Percentiles rank a stretch among this genome's conserved stretches.
Evolutionary conservation across 1,140 invertebrate species (phyloP).

Genomic region (Brachionus rotundiformis): DNA sequence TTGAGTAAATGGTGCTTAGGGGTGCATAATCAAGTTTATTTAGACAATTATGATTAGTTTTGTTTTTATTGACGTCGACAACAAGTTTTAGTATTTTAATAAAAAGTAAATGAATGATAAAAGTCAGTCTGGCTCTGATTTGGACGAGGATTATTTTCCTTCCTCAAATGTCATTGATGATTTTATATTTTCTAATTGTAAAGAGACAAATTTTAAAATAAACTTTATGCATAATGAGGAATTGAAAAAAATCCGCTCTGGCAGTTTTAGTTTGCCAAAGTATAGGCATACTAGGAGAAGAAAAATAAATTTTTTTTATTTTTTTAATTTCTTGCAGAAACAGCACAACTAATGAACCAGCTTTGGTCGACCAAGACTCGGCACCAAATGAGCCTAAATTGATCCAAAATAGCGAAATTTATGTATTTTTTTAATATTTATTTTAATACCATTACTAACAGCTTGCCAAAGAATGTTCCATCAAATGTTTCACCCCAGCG

Average conservation of each 20-base stretch:
- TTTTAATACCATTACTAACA: background rate
- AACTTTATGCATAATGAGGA: slow-evolving; percentile 35
- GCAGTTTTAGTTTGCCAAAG: background rate
- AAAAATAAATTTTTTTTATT: background rate
- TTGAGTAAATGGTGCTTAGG: slow-evolving; percentile 1
- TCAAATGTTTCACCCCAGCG: slow-evolving; percentile 29
- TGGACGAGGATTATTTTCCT: background rate
- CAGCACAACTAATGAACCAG: background rate
- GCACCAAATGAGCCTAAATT: background rate
- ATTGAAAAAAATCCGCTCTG: slow-evolving; percentile 19
- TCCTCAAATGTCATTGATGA: background rate
- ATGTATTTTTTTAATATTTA: background rate
- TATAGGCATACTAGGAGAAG: background rate
- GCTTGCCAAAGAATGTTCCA: slow-evolving; percentile 32
- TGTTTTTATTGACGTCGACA: slow-evolving; percentile 26
- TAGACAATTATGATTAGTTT: slow-evolving; percentile 27
- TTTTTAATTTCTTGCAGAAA: background rate
- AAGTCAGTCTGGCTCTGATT: background rate
- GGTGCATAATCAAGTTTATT: slow-evolving; percentile 8
- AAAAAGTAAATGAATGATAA: background rate
- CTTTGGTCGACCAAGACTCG: background rate
- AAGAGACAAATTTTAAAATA: slow-evolving; percentile 38
- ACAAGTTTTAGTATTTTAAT: slow-evolving; percentile 38
- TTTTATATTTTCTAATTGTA: slow-evolving; percentile 1
- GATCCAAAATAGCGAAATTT: background rate